These are phyloP conservation scores for Poecile atricapillus DNA, from an alignment of 2,113 vertebrate genomes.

Conservation along the genomic window DNA sequence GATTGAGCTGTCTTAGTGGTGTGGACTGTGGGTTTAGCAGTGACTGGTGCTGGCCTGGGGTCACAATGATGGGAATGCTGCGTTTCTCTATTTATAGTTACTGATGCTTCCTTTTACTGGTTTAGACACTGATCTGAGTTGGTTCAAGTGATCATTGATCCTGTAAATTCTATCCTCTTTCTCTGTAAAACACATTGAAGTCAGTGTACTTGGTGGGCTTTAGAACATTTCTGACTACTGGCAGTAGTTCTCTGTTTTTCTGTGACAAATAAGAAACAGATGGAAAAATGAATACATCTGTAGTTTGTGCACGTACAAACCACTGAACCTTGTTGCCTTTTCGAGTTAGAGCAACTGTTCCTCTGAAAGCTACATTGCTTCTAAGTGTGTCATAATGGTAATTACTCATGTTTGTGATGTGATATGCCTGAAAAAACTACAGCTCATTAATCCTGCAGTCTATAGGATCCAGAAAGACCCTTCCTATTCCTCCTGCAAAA, in stretches of 20 bases:
- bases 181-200: background rate
- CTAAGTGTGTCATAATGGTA: background rate
- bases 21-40: background rate
- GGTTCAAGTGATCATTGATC: background rate
- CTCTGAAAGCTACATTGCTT: background rate
- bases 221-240: background rate
- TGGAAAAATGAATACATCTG: background rate
- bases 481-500: background rate
- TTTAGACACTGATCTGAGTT: background rate
- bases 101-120: background rate
- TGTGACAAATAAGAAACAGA: conserved; percentile 29
- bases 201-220: background rate
- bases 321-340: background rate
- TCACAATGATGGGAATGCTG: accelerated
- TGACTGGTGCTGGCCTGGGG: background rate
- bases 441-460: background rate
- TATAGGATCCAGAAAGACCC: background rate
- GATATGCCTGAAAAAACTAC: background rate
- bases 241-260: background rate
- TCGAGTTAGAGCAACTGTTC: conserved; percentile 15
- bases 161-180: background rate
- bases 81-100: background rate
- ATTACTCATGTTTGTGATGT: conserved; percentile 2
- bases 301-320: background rate
- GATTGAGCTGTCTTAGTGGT: background rate